A percentile compares a stretch with the other conserved stretches of the same genome.
Conservation (phyloP, 2,797 vertebrate species). For the Vireo griseus region DNA sequence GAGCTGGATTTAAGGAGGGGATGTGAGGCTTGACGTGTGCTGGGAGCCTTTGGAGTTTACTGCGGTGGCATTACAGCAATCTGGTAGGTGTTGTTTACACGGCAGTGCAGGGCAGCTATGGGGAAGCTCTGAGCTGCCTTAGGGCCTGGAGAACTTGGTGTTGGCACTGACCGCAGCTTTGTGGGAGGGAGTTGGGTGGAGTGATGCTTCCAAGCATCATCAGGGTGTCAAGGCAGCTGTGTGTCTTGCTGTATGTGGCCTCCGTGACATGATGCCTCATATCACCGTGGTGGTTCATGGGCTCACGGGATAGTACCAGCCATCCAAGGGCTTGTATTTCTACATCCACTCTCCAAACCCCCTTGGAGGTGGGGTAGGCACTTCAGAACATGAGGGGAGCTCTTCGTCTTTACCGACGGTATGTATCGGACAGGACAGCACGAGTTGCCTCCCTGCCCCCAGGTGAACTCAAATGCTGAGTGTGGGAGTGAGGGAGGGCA, state of each 20-base stretch:
- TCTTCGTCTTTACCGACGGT: not conserved
- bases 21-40: not conserved
- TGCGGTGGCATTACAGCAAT: not conserved
- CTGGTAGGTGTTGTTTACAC: not conserved
- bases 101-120: accelerated
- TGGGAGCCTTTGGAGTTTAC: accelerated
- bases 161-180: not conserved
- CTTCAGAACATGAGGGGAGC: not conserved
- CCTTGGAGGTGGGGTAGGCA: not conserved
- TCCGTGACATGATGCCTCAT: not conserved
- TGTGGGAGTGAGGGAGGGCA: not conserved
- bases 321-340: not conserved
- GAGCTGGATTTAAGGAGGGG: not conserved
- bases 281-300: accelerated
- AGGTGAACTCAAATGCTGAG: accelerated
- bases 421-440: too few relatives aligned
- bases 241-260: not conserved
- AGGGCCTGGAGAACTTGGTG: not conserved
- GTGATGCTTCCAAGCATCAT: not conserved
- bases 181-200: not conserved
- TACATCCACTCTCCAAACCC: not conserved
- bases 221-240: not conserved
- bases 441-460: not conserved
- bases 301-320: not conserved
- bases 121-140: not conserved